Conservation (phyloP, 2,888 invertebrate species). For the Coelopa pilipes region DNA sequence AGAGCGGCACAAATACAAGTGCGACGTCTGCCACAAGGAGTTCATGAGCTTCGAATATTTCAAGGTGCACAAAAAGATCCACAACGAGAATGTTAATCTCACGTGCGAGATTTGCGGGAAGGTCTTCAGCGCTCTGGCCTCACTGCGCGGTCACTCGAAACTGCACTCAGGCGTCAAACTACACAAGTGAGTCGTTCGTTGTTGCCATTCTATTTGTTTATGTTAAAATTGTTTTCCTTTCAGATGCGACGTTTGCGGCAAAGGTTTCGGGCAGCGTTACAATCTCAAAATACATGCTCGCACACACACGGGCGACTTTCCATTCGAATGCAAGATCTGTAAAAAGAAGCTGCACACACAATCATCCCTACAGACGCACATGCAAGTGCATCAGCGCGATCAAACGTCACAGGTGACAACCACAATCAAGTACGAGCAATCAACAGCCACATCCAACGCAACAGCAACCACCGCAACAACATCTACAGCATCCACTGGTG, state of each 20-base stretch:
- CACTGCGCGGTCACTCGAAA: conserved; percentile 65
- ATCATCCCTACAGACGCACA: conserved; percentile 64
- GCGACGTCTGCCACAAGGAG: conserved; percentile 70
- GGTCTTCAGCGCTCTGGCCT: conserved; percentile 67
- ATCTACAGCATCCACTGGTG: conserved; percentile 36
- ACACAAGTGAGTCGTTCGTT: conserved; percentile 63
- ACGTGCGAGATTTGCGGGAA: conserved; percentile 70
- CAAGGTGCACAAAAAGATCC: conserved; percentile 71
- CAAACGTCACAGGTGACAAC: conserved; percentile 56
- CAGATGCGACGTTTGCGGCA: conserved; percentile 66
- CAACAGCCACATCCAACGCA: conserved; percentile 45
- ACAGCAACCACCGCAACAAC: conserved; percentile 45
- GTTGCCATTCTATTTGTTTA: background rate
- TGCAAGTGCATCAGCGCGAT: conserved; percentile 65
- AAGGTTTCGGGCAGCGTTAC: conserved; percentile 66
- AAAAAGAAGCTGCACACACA: conserved; percentile 65
- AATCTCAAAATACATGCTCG: conserved; percentile 66
- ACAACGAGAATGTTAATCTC: conserved; percentile 70
- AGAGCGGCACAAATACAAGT: conserved; percentile 69
- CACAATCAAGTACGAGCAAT: conserved; percentile 48
- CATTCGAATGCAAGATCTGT: conserved; percentile 65
- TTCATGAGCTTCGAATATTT: conserved; percentile 71
- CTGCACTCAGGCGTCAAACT: conserved; percentile 66
- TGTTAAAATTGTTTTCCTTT: conserved; percentile 16
- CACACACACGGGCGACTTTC: conserved; percentile 65